Evolutionary conservation across 2,888 invertebrate genomes (phyloP).

Genomic region (Cabera pusaria): DNA sequence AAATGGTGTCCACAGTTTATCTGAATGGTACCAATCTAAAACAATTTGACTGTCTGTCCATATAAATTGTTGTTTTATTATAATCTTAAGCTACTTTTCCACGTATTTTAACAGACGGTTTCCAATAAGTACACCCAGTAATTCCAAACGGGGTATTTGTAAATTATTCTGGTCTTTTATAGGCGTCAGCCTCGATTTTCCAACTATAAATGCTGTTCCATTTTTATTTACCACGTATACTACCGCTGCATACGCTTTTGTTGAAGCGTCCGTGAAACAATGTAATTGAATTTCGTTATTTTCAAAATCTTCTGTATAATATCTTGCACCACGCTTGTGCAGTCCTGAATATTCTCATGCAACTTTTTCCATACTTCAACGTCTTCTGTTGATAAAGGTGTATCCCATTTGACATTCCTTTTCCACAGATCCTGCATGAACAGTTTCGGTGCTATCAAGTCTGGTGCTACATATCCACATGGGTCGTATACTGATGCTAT

Average conservation of each 20-base stretch:
- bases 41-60: conserved; percentile 29
- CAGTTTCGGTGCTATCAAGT: conserved; percentile 22
- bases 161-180: conserved; percentile 10
- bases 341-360: background rate
- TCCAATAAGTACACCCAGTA: conserved; percentile 19
- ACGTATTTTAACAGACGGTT: conserved; percentile 18
- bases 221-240: conserved; percentile 2
- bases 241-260: conserved; percentile 19
- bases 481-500: conserved; percentile 28
- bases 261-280: conserved; percentile 8
- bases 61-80: conserved; percentile 2
- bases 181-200: conserved; percentile 7
- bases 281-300: conserved; percentile 3
- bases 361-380: background rate
- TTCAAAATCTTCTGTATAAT: background rate
- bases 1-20: conserved; percentile 27
- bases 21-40: conserved; percentile 12
- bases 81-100: background rate
- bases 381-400: conserved; percentile 8
- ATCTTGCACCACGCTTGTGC: background rate
- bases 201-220: conserved; percentile 2
- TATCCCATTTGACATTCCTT: conserved; percentile 21
- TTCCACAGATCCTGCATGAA: conserved; percentile 23
- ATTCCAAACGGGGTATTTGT: conserved; percentile 16
- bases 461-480: conserved; percentile 20